phyloP scores from a whole-genome alignment of 2,113 vertebrate species.

The Chloroceryle aenea region DNA sequence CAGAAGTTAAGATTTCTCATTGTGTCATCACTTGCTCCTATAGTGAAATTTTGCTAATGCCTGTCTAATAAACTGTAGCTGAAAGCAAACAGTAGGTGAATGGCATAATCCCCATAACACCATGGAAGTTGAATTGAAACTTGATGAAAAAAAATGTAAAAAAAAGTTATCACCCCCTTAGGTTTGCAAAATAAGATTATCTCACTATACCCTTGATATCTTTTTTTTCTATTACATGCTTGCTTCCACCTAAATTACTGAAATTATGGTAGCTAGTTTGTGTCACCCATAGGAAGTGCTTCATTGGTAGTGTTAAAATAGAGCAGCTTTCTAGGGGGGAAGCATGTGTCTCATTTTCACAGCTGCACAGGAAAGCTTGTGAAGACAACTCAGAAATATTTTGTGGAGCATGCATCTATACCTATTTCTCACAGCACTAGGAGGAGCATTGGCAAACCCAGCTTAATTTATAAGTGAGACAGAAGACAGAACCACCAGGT shows the following conservation, averaged over 20 bases:
- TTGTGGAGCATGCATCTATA: accelerated
- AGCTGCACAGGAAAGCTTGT: not conserved
- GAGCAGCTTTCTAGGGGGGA: not conserved
- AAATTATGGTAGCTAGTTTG: not conserved
- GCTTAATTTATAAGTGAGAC: not conserved
- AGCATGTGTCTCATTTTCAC: not conserved
- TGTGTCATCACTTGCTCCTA: not conserved
- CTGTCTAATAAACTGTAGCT: not conserved
- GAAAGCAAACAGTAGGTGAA: not conserved
- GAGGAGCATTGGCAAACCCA: not conserved
- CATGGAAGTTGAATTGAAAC: not conserved
- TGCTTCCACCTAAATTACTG: not conserved
- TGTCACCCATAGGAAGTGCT: not conserved
- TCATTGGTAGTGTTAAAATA: not conserved
- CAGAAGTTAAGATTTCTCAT: not conserved
- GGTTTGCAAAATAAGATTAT: not conserved
- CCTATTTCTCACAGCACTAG: accelerated
- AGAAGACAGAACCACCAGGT: too few relatives aligned
- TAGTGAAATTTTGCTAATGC: not conserved
- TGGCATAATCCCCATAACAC: not conserved
- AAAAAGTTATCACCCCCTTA: not conserved
- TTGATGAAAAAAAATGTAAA: not conserved
- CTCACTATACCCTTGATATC: not conserved
- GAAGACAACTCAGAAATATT: not conserved
- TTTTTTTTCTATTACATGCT: not conserved